Percentiles rank a stretch among this genome's conserved stretches.
Conservation (phyloP, 2,888 invertebrate species). For the Drosophila kanekoi region DNA sequence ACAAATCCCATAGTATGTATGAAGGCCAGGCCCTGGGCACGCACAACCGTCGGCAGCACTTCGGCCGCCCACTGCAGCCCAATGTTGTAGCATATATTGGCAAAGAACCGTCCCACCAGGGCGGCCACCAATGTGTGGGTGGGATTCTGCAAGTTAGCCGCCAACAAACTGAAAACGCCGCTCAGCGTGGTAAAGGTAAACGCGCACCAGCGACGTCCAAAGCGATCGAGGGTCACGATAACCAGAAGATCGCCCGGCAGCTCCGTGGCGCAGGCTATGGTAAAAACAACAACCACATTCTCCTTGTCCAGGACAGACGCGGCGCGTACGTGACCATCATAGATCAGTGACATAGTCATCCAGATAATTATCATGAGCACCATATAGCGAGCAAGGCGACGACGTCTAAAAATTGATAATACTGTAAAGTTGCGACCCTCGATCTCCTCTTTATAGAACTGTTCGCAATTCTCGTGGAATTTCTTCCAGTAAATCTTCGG, state of each 20-base stretch:
- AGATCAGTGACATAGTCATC: conserved; percentile 94
- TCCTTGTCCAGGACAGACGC: conserved; percentile 92
- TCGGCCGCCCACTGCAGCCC: conserved; percentile 96
- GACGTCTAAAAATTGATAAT: conserved; percentile 91
- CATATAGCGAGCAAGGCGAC: conserved; percentile 90
- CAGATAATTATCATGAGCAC: conserved; percentile 92
- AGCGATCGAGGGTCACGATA: conserved; percentile 90
- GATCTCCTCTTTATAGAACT: conserved; percentile 89
- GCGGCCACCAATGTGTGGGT: conserved; percentile 91
- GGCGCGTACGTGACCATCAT: conserved; percentile 94
- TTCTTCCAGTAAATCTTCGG: conserved; percentile 89
- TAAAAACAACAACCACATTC: conserved; percentile 92
- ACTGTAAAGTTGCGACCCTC: conserved; percentile 90
- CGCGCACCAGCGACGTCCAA: conserved; percentile 94
- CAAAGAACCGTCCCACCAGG: conserved; percentile 92
- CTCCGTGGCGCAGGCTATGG: conserved; percentile 93
- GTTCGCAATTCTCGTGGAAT: conserved; percentile 88
- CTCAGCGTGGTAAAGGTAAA: conserved; percentile 92
- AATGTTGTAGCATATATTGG: conserved; percentile 96
- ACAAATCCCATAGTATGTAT: conserved; percentile 96
- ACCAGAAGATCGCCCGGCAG: conserved; percentile 93
- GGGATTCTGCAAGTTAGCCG: conserved; percentile 89
- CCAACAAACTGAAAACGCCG: conserved; percentile 92
- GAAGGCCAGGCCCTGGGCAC: conserved; percentile 94
- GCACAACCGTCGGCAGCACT: conserved; percentile 93